Evolutionary conservation across 37 sponge, comb jelly and placozoan species (phyloP).

Genomic region (Tethya wilhelma): DNA sequence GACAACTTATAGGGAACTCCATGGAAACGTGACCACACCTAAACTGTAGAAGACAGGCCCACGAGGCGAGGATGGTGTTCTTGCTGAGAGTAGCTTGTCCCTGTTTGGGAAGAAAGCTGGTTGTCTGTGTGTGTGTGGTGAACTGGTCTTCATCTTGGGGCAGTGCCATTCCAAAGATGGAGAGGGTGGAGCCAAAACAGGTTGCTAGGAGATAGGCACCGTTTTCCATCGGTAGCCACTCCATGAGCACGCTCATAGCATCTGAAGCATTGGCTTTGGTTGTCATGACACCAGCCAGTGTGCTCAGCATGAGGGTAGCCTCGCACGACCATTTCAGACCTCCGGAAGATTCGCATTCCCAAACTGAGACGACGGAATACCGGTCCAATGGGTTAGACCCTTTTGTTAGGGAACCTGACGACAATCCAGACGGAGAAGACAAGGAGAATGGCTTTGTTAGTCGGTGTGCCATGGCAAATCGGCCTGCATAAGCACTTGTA

Average conservation of each 20-base stretch:
- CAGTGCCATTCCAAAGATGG: conserved; percentile 64
- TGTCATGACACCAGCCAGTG: conserved; percentile 19
- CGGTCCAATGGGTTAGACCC: conserved; percentile 34
- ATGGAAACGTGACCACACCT: conserved; percentile 29
- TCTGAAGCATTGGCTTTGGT: background rate
- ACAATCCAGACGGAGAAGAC: background rate
- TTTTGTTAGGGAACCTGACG: background rate
- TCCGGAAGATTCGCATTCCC: conserved; percentile 90
- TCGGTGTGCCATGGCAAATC: conserved; percentile 70
- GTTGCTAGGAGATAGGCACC: conserved; percentile 71
- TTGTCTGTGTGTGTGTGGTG: background rate
- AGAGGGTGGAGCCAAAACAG: conserved; percentile 59
- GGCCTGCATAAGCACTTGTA: conserved; percentile 59
- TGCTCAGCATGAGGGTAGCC: conserved; percentile 52
- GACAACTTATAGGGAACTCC: conserved; percentile 19
- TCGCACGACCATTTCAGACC: conserved; percentile 78
- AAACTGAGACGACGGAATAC: conserved; percentile 70
- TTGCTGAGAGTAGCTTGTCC: background rate
- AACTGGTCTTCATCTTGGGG: conserved; percentile 22
- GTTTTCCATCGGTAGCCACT: conserved; percentile 84
- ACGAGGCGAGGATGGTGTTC: conserved; percentile 11
- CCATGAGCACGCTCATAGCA: conserved; percentile 38
- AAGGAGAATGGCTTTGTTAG: conserved; percentile 33
- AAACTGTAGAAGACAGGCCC: conserved; percentile 59
- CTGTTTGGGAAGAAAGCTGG: background rate